Conservation (phyloP, 2,888 invertebrate species). For the Arrhopalites spinosus region DNA sequence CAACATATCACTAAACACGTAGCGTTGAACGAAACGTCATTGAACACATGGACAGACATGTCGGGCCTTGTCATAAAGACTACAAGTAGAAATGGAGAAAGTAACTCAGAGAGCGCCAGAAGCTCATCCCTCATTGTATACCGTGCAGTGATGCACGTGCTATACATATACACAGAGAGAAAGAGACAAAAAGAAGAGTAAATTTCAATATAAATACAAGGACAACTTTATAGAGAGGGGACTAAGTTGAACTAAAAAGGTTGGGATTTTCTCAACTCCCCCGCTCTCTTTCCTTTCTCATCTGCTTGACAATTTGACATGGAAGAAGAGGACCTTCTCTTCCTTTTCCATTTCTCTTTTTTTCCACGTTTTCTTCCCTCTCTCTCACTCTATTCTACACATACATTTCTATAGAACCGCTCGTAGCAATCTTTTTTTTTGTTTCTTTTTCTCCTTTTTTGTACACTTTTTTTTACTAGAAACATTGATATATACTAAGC, state of each 20-base stretch:
- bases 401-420: slow-evolving; percentile 20
- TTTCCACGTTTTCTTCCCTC: slow-evolving; percentile 24
- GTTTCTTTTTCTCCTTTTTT: slow-evolving; percentile 13
- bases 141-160: too few relatives aligned
- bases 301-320: slow-evolving; percentile 23
- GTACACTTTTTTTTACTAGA: background rate
- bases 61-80: background rate
- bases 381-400: slow-evolving; percentile 23
- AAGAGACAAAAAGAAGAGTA: background rate
- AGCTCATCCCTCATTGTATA: background rate
- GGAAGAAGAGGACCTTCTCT: background rate
- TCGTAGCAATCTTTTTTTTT: slow-evolving; percentile 23
- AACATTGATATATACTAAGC: too few relatives aligned
- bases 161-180: background rate
- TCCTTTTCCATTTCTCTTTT: background rate
- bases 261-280: background rate
- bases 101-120: background rate
- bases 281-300: background rate
- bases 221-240: background rate
- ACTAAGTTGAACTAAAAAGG: background rate
- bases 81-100: background rate
- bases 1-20: background rate
- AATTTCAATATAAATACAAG: slow-evolving; percentile 5
- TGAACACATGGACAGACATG: background rate
- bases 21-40: background rate